Conservation (phyloP, 2,888 invertebrate species). For the Cryptops parisi region DNA sequence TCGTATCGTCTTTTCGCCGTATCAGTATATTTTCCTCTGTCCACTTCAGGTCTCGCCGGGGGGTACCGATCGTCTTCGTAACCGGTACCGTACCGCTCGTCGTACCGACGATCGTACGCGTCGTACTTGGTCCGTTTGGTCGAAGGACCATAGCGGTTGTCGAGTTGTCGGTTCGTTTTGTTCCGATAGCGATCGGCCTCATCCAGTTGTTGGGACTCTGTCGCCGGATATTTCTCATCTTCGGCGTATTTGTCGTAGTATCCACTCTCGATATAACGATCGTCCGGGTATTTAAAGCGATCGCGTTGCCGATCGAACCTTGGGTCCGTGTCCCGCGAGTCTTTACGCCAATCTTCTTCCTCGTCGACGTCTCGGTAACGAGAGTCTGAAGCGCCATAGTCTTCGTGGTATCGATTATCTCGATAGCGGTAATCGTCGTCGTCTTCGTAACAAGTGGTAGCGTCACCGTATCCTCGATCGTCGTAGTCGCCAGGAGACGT, state of each 20-base stretch:
- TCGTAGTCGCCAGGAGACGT: slow-evolving; percentile 4
- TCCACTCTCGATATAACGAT: neutral
- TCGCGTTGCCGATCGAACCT: neutral
- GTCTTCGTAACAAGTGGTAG: slow-evolving; percentile 20
- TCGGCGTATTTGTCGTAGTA: neutral
- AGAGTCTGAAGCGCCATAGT: no score
- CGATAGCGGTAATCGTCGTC: neutral
- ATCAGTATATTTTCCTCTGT: neutral
- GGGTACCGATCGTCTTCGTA: neutral
- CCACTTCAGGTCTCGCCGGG: neutral
- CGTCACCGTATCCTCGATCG: neutral
- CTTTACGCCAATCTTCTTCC: neutral
- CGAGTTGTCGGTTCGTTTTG: neutral
- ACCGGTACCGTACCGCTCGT: no score
- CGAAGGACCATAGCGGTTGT: no score
- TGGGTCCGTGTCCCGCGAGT: neutral
- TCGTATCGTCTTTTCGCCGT: neutral
- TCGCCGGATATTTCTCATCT: no score
- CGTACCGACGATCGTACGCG: neutral
- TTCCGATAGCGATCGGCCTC: neutral
- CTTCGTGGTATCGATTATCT: slow-evolving; percentile 15
- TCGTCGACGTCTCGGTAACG: slow-evolving; percentile 2
- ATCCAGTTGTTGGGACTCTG: neutral
- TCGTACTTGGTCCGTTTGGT: neutral
- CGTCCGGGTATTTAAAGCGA: slow-evolving; percentile 1